phyloP scores from a whole-genome alignment of 2,888 invertebrate genomes.

The Mamestra brassicae region DNA sequence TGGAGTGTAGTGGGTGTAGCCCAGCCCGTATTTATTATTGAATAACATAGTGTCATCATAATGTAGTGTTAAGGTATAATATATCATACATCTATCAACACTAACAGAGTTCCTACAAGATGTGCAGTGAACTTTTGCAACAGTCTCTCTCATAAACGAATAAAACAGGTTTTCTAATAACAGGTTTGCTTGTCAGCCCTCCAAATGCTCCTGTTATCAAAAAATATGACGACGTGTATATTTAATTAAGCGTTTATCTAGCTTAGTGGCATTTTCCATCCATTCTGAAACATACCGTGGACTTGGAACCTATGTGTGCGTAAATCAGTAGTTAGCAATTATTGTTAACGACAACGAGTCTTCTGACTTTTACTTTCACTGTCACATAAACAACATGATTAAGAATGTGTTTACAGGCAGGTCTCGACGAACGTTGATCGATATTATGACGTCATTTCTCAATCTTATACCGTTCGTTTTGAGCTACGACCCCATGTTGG shows the following conservation, averaged over 20 bases:
- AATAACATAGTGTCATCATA: background rate
- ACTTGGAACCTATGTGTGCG: background rate
- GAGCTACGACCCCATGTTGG: no score
- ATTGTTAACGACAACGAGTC: background rate
- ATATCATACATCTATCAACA: background rate
- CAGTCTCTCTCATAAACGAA: background rate
- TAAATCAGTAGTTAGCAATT: constrained; percentile 4
- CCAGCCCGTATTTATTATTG: background rate
- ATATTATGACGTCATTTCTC: constrained; percentile 8
- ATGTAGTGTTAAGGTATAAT: background rate
- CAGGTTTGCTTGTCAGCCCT: constrained; percentile 1
- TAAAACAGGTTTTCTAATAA: constrained; percentile 10
- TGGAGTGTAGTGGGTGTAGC: background rate
- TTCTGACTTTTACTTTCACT: constrained; percentile 18
- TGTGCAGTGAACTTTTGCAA: constrained; percentile 11
- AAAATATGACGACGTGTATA: constrained; percentile 22
- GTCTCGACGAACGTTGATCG: background rate
- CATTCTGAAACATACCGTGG: constrained; percentile 7
- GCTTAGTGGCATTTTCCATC: constrained; percentile 33
- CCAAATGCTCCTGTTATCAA: constrained; percentile 35
- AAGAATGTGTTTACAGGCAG: constrained; percentile 10
- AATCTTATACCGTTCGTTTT: background rate
- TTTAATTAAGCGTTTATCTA: constrained; percentile 31
- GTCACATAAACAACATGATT: constrained; percentile 5
- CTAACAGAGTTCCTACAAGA: background rate